Evolutionary conservation across 2,797 vertebrate genomes (phyloP), one percentile per base, ranked within the genome.

Genomic region (Sebastes alutus): DNA sequence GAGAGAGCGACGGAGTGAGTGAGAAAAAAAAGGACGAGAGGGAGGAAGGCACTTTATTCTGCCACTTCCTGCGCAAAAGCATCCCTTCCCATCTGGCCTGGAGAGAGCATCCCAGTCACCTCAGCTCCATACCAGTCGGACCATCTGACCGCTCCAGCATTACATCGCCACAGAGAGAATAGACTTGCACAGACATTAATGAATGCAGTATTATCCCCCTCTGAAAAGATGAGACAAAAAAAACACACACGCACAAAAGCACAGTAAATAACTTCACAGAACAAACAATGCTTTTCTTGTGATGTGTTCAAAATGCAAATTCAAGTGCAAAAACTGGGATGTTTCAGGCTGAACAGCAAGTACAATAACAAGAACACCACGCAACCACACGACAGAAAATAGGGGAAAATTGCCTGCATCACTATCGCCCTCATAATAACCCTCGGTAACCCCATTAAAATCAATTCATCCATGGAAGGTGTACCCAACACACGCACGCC

Each of bases 71-170:
- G 81, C 3, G 58, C 62, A 74, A 72, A 84, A 66, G 72, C 78
- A 69, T 85, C 80, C 75, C 72, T 72, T 84, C 89, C 87, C 88
- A 85, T 85, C 72, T 83, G 88, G 77, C 86, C 77, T 35, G 62
- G 80, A 84, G 76, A 77, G 69, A 73, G 59, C 22, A 64, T 77
- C 77, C 75, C 74, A 67, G 77, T 69, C 70, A 85, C 81, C 75
- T 72, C 75, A 71, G 84, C 77, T 77, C 69, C 80, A 63, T 46
- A 86, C 66, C 83, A 77, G 85, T 49, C 56, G 0, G 80, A 81
- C 83, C 81, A 83, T 88, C 79, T 86, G 80, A 92, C 81, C 80
- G n/a, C 71, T 72, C 55, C 75, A 52, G 56, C 76, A 59, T 65
- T 59, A 61, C 66, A 61, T 77, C 76, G 13, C 61, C 61, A 6